Evolutionary conservation across 2,888 invertebrate genomes (phyloP).

Genomic region (Lordiphosa andalusiaca): DNA sequence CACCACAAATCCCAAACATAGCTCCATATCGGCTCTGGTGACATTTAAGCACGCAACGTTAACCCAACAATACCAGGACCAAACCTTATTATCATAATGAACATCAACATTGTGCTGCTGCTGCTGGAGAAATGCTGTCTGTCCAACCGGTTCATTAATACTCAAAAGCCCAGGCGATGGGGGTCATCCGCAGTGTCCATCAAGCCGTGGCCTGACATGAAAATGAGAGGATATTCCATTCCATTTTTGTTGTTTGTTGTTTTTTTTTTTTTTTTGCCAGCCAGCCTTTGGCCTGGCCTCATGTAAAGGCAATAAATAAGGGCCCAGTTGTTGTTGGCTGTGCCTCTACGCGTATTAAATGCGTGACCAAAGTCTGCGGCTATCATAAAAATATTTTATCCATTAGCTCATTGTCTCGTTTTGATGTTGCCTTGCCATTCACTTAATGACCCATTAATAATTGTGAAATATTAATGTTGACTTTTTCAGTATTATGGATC

Average conservation of each 20-base stretch:
- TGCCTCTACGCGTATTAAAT: conserved; percentile 6
- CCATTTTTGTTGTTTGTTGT: conserved; percentile 7
- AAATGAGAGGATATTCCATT: too few relatives aligned
- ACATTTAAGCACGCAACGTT: conserved; percentile 70
- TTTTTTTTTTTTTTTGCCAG: conserved; percentile 6
- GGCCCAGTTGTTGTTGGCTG: conserved; percentile 51
- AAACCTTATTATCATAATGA: conserved; percentile 64
- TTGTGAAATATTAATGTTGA: conserved; percentile 68
- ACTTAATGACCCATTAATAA: conserved; percentile 70
- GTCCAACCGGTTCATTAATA: conserved; percentile 46
- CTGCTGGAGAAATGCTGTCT: conserved; percentile 35
- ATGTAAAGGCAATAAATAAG: conserved; percentile 66
- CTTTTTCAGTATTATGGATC: conserved; percentile 27
- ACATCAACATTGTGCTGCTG: conserved; percentile 50
- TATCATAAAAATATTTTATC: conserved; percentile 69
- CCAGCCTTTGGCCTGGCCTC: conserved; percentile 38
- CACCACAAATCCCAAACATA: conserved; percentile 12
- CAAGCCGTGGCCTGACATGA: conserved; percentile 29
- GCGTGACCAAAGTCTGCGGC: conserved; percentile 11
- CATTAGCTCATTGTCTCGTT: conserved; percentile 56
- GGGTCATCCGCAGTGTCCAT: conserved; percentile 47
- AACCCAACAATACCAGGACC: conserved; percentile 48
- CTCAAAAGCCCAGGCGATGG: conserved; percentile 30
- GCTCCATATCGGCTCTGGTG: conserved; percentile 42
- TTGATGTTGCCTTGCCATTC: conserved; percentile 30